phyloP scores from a whole-genome alignment of 2,113 vertebrate species.

The Hypocryptadius cinnamomeus region DNA sequence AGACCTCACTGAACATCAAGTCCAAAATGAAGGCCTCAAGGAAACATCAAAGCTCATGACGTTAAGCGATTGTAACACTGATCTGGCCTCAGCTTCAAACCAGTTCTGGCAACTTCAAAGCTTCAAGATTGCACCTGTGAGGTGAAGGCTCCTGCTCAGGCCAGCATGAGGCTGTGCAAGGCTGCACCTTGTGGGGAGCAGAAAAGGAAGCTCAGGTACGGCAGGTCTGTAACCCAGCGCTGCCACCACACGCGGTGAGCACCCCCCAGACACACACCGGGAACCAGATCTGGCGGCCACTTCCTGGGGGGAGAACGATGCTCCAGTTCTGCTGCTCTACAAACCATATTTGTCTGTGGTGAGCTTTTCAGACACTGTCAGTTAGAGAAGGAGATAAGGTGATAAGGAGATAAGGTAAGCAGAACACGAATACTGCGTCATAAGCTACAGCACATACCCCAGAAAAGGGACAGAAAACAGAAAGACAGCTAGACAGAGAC shows the following conservation, averaged over 20 bases:
- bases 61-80: rapidly evolving
- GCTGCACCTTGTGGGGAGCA: neutral
- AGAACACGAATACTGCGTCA: neutral
- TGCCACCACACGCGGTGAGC: rapidly evolving
- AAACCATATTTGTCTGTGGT: neutral
- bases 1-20: neutral
- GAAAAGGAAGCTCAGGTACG: neutral
- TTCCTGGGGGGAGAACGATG: neutral
- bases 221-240: neutral
- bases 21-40: neutral
- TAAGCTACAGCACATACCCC: neutral
- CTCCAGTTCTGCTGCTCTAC: neutral
- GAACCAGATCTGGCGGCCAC: neutral
- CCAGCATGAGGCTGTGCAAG: neutral
- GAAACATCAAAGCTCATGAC: neutral
- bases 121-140: neutral
- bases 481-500: neutral
- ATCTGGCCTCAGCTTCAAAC: neutral
- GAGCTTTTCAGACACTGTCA: neutral
- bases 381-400: neutral
- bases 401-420: neutral
- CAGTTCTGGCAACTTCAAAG: neutral
- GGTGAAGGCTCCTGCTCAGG: neutral
- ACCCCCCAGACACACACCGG: neutral
- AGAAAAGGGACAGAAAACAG: neutral